Conservation (phyloP, 2,797 vertebrate species). For the Luscinia megarhynchos region DNA sequence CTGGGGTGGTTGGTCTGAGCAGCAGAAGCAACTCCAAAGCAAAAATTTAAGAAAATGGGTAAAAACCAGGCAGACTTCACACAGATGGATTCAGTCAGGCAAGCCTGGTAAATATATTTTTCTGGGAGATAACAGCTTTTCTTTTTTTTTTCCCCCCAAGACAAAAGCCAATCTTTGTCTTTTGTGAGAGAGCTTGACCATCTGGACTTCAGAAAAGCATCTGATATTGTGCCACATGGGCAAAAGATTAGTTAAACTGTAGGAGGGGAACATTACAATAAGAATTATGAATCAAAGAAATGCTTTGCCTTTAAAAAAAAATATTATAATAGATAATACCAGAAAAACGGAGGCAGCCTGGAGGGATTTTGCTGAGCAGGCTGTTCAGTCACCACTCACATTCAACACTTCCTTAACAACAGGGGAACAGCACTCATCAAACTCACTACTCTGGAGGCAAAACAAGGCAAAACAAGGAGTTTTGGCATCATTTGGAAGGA, state of each 20-base stretch:
- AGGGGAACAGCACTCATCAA: neutral
- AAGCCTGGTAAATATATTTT: neutral
- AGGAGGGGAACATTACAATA: neutral
- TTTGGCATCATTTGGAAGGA: neutral
- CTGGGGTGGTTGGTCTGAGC: neutral
- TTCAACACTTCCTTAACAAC: neutral
- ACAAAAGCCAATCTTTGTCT: slow-evolving; percentile 52
- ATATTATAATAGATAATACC: neutral
- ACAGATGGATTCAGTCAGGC: neutral
- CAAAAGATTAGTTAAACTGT: slow-evolving; percentile 31
- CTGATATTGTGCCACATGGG: neutral
- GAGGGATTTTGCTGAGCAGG: slow-evolving; percentile 32
- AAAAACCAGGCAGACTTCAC: neutral
- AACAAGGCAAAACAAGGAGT: neutral
- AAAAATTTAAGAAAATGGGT: neutral
- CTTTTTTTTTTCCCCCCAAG: neutral
- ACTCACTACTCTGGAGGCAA: neutral
- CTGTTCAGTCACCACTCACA: neutral
- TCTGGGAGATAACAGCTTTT: neutral
- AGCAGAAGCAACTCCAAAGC: neutral
- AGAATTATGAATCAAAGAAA: slow-evolving; percentile 61
- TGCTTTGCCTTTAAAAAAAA: neutral
- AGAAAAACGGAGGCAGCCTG: slow-evolving; percentile 26
- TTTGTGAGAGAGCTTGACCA: slow-evolving; percentile 64
- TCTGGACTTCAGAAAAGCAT: slow-evolving; percentile 56